Base-by-base conservation (phyloP, 2,888 invertebrate species). In the Nomada hirtipes region DNA sequence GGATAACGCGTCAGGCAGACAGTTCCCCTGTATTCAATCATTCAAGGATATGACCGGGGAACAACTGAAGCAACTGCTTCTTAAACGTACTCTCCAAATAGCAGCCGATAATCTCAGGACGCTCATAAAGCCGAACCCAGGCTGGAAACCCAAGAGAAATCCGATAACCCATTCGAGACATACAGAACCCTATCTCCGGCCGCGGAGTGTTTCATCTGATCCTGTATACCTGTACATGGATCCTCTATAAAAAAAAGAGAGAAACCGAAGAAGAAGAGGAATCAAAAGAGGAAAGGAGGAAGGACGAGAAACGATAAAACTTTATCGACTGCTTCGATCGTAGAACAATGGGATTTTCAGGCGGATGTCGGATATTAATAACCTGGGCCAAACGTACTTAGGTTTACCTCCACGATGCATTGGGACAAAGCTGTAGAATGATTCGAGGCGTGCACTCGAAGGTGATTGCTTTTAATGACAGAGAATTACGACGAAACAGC, bases 131-230 rank as follows among this genome's bases (percentile, higher is more conserved):
- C 59, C 53, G 47, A 68, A 29, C 47, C 72, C 57, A 47, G 47
- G 42, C 47, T 44, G 36, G 69, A 71, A 77, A 64, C 74, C 60
- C 64, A 59, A 60, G 67, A 78, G 82, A 76, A 83, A 82, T 78
- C 82, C 83, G 74, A 83, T 83, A 83, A 78, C 74, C 74, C 74
- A 82, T 82, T 82, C 82, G 76, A 64, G 71, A 70, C 82, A 61
- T 61, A 79, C 75, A 79, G 79, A 71, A 63, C 71, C 70, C 68
- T 72, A 82, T 72, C 63, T 59, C 36, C 36, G 26, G 26, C 13
- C 65, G 52, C 65, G n/a, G 55, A 79, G 60, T 64, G 59, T 71
- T 68, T 80, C 69, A 69, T 76, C 63, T 68, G 61, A 76, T 64
- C 67, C 67, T 63, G 63, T 79, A 47, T 70, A 74, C 53, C 53